Evolutionary conservation across 2,888 invertebrate genomes (phyloP).

Genomic region (Philereme transversata): DNA sequence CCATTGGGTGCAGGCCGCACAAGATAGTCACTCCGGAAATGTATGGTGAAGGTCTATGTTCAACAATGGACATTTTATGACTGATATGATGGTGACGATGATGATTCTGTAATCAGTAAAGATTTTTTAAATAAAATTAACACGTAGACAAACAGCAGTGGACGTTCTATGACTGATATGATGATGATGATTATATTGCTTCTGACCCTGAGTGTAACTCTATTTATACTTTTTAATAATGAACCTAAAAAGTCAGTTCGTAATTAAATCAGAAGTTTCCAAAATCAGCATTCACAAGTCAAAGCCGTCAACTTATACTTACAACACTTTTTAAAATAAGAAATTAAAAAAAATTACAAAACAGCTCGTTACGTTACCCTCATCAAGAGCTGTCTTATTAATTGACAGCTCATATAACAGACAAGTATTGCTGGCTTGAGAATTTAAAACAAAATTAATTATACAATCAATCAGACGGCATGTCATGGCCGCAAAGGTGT

Average conservation of each 20-base stretch:
- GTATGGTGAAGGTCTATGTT: too few relatives aligned
- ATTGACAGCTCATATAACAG: slow-evolving; percentile 76
- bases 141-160: too few relatives aligned
- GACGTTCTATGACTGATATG: too few relatives aligned
- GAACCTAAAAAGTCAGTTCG: not conserved
- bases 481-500: slow-evolving; percentile 78
- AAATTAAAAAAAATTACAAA: slow-evolving; percentile 59
- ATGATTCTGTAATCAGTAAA: too few relatives aligned
- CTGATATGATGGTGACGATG: too few relatives aligned
- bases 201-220: too few relatives aligned
- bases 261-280: slow-evolving; percentile 26
- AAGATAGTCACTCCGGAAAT: too few relatives aligned
- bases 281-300: slow-evolving; percentile 60
- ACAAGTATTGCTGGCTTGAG: slow-evolving; percentile 67
- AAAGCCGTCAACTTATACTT: slow-evolving; percentile 65
- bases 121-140: too few relatives aligned
- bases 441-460: slow-evolving; percentile 81
- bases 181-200: too few relatives aligned
- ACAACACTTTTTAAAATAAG: slow-evolving; percentile 64
- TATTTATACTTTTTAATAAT: too few relatives aligned
- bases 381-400: slow-evolving; percentile 78
- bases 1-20: too few relatives aligned
- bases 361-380: slow-evolving; percentile 72
- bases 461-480: slow-evolving; percentile 79
- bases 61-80: too few relatives aligned